Evolutionary conservation across 2,797 vertebrate genomes (phyloP), one percentile per base, ranked within the genome.

Genomic region (Anisognathus igniventris): DNA sequence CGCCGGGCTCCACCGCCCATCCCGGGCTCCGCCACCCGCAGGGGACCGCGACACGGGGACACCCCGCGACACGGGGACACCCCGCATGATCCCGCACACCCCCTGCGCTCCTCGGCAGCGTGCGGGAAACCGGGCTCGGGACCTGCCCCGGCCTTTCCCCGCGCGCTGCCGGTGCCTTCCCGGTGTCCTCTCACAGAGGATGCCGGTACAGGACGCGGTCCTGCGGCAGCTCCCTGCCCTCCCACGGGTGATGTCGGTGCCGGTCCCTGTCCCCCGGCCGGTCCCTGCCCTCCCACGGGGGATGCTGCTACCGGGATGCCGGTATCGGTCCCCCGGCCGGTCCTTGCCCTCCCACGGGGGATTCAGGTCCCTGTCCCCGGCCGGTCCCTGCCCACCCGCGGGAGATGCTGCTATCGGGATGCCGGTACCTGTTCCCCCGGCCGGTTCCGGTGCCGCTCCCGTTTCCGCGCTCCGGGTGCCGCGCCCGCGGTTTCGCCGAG

Each of bases 361-460:
- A 42, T 10, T 40, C 40, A 40, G 24, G 47, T 48, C 4, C 5
- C 18, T 11, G n/a, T 48, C 18, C n/a, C 18, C 21, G 4, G 33
- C 15, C 24, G 24, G 44, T 37, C 28, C 24, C 9, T 23, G 20
- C 7, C 9, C 16, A 0, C 19, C 25, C 40, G 4, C 4, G 4
- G 15, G 4, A 0, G 30, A 47, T 61, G 17, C 33, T 50, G 51
- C 12, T 53, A 6, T 14, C 18, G 10, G 10, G 51, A 33, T 56
- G 14, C 22, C 25, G 18, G 14, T 47, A 3, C 25, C 53, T 9
- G 14, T 39, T 16, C 39, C 28, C n/a, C 31, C 9, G 6, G 19
- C 8, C n/a, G 3, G 0, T 22, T 7, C 28, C 64, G 6, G 3
- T 1, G 5, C 22, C 1, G 8, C 0, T 3, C 10, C 24, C 44